These are phyloP conservation scores for Hybognathus amarus DNA, from an alignment of 2,797 vertebrate species.

Conservation along the genomic window DNA sequence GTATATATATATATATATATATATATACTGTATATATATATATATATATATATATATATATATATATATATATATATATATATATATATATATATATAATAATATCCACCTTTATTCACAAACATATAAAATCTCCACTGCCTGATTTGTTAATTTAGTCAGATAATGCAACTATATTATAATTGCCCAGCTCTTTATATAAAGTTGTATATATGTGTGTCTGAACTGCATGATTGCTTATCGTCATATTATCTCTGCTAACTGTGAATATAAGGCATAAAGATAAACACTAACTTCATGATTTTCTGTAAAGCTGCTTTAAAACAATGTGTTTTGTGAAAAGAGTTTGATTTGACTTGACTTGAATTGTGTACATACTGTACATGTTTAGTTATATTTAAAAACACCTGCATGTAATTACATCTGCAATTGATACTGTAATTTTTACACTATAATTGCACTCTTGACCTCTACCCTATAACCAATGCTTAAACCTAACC, in stretches of 20 bases:
- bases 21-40: too few relatives aligned
- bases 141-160: too few relatives aligned
- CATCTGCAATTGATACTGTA: neutral
- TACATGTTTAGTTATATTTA: too few relatives aligned
- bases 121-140: too few relatives aligned
- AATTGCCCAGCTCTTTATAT: neutral
- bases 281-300: neutral
- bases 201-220: neutral
- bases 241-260: neutral
- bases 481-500: neutral
- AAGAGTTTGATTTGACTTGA: too few relatives aligned
- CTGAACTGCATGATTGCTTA: neutral
- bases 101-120: too few relatives aligned
- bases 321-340: too few relatives aligned
- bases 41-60: too few relatives aligned
- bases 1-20: too few relatives aligned
- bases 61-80: too few relatives aligned
- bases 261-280: neutral
- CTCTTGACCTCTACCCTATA: neutral
- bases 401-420: neutral
- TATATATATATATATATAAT: too few relatives aligned
- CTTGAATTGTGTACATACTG: too few relatives aligned
- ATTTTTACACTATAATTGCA: neutral
- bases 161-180: neutral
- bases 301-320: neutral